Conservation (phyloP, 1,140 invertebrate species). For the Ganaspis sp. region DNA sequence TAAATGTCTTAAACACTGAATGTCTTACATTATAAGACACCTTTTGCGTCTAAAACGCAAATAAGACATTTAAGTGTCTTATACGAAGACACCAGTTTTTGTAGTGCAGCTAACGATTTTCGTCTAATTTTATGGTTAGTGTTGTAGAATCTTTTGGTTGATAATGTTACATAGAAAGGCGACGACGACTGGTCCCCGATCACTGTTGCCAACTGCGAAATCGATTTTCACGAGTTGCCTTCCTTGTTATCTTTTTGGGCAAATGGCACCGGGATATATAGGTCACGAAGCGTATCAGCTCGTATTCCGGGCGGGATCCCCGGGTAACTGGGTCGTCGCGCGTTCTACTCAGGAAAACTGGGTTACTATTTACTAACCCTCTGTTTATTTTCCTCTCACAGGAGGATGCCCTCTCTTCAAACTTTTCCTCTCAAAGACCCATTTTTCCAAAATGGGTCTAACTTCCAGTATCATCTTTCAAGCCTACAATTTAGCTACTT, state of each 20-base stretch:
- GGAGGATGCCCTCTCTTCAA: neutral
- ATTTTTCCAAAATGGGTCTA: too few relatives aligned
- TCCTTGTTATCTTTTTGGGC: slow-evolving; percentile 21
- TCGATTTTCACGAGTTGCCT: slow-evolving; percentile 8
- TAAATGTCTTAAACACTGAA: too few relatives aligned
- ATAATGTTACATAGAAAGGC: neutral
- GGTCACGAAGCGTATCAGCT: slow-evolving; percentile 24
- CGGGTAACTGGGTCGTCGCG: slow-evolving; percentile 27
- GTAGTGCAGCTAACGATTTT: too few relatives aligned
- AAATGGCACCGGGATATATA: slow-evolving; percentile 19
- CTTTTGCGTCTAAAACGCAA: too few relatives aligned
- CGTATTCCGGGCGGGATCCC: slow-evolving; percentile 15
- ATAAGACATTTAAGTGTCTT: too few relatives aligned
- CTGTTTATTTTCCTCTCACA: neutral
- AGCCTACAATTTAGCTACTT: too few relatives aligned
- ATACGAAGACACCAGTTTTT: too few relatives aligned
- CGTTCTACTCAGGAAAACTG: slow-evolving; percentile 29
- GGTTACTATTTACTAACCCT: slow-evolving; percentile 10
- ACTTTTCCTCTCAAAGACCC: too few relatives aligned
- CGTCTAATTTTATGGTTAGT: neutral
- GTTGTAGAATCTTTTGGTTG: neutral
- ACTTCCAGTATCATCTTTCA: too few relatives aligned
- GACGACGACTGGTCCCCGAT: neutral
- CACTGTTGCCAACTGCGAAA: slow-evolving; percentile 22
- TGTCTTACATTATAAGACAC: too few relatives aligned